A percentile compares a stretch with the other conserved stretches of the same genome.
Conservation (phyloP, 2,113 vertebrate genomes). For the Brachypteracias leptosomus region DNA sequence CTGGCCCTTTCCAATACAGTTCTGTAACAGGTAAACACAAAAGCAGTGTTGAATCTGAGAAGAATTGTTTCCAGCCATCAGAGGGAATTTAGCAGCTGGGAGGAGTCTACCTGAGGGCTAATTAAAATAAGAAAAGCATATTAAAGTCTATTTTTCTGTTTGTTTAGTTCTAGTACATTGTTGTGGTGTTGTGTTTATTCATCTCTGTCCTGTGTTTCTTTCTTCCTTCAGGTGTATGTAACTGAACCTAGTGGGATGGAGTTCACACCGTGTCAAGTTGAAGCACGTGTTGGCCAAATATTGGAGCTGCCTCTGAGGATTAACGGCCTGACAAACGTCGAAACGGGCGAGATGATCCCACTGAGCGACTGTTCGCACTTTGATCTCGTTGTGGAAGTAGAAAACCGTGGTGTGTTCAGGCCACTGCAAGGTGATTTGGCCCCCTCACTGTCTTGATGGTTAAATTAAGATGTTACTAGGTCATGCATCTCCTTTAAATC, state of each 20-base stretch:
- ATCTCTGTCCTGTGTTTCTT: neutral
- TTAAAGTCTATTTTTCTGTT: neutral
- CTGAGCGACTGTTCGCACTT: constrained; percentile 94
- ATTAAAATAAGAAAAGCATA: neutral
- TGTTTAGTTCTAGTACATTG: neutral
- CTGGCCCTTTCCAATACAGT: neutral
- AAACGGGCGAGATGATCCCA: constrained; percentile 71
- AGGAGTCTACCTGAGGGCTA: neutral
- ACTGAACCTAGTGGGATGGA: constrained; percentile 92
- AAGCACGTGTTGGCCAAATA: constrained; percentile 79
- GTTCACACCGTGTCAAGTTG: constrained; percentile 85
- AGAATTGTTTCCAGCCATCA: neutral
- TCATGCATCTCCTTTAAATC: neutral
- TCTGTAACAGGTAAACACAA: neutral
- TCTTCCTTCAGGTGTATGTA: constrained; percentile 82
- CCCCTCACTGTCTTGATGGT: neutral
- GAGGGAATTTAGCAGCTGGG: neutral
- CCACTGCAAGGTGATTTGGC: constrained; percentile 79
- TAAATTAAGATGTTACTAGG: neutral
- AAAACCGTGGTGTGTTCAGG: constrained; percentile 84
- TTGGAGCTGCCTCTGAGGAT: constrained; percentile 90
- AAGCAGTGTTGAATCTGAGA: neutral
- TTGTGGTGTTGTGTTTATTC: neutral
- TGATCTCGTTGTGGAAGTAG: constrained; percentile 83
- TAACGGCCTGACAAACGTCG: constrained; percentile 75